phyloP scores from a whole-genome alignment of 1,140 invertebrate species.

The Drosophila punjabiensis region DNA sequence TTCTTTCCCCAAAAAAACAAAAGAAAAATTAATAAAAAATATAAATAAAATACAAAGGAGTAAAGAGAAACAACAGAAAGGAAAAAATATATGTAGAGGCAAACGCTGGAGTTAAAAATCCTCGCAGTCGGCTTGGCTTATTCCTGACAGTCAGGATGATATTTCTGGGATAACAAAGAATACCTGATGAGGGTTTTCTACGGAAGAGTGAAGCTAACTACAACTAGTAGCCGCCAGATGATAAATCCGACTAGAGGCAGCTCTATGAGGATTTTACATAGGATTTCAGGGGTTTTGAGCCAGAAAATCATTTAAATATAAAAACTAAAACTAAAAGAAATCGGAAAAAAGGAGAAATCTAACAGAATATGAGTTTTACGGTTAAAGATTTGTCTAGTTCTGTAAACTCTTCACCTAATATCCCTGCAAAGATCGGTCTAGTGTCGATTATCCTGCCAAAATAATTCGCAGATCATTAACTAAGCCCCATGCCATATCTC shows the following conservation, averaged over 20 bases:
- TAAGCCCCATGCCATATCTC: background rate
- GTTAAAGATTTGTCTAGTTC: background rate
- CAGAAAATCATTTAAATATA: background rate
- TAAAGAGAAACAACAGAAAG: background rate
- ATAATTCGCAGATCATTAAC: conserved; percentile 28
- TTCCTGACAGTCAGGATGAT: conserved; percentile 8
- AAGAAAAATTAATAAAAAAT: background rate
- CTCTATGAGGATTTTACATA: background rate
- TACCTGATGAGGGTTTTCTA: conserved; percentile 15
- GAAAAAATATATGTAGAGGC: background rate
- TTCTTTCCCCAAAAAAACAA: background rate
- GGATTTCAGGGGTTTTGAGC: background rate
- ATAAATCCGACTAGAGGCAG: background rate
- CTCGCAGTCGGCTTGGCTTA: conserved; percentile 16
- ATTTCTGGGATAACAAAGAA: conserved; percentile 18
- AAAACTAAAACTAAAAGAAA: background rate
- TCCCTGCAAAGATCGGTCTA: background rate
- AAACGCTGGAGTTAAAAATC: conserved; percentile 7
- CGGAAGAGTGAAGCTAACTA: conserved; percentile 2
- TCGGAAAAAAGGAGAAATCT: background rate
- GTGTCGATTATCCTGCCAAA: background rate
- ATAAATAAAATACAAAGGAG: background rate
- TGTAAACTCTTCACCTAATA: background rate
- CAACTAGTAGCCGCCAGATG: background rate
- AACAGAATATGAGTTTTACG: background rate